Percentiles rank a stretch among this genome's conserved stretches.
Evolutionary conservation across 2,888 invertebrate species (phyloP).

Genomic region (Cheilosia urbana): DNA sequence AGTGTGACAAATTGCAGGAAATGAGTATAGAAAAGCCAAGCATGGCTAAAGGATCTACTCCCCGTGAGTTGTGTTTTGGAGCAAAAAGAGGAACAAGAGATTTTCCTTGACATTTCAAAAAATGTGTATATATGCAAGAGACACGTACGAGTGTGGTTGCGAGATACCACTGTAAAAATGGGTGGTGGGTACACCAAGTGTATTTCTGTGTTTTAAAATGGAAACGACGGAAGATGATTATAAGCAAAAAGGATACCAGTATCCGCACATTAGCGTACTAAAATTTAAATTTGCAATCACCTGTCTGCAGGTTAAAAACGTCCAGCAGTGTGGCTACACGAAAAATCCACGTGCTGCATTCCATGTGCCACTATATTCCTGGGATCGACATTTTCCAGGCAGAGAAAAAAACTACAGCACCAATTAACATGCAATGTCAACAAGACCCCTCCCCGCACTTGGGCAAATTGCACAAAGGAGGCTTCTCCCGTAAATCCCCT

Average conservation of each 20-base stretch:
- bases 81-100: conserved; percentile 3
- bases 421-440: conserved; percentile 70
- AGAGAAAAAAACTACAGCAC: conserved; percentile 3
- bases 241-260: no score
- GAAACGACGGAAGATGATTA: no score
- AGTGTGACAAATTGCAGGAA: conserved; percentile 73
- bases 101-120: conserved; percentile 29
- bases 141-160: background rate
- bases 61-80: conserved; percentile 21
- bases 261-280: background rate
- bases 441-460: conserved; percentile 52
- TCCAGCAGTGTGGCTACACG: background rate
- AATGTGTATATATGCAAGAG: background rate
- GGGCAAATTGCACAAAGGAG: conserved; percentile 60
- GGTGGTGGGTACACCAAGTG: no score
- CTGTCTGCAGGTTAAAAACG: background rate
- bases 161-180: background rate
- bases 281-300: background rate
- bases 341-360: background rate
- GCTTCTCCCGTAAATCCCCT: conserved; percentile 45
- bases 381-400: background rate
- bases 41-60: conserved; percentile 13
- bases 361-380: background rate
- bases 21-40: conserved; percentile 55
- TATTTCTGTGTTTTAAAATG: no score